These are phyloP conservation scores for Cranoglanis bouderius DNA, from an alignment of 2,113 vertebrate genomes.

Conservation along the genomic window DNA sequence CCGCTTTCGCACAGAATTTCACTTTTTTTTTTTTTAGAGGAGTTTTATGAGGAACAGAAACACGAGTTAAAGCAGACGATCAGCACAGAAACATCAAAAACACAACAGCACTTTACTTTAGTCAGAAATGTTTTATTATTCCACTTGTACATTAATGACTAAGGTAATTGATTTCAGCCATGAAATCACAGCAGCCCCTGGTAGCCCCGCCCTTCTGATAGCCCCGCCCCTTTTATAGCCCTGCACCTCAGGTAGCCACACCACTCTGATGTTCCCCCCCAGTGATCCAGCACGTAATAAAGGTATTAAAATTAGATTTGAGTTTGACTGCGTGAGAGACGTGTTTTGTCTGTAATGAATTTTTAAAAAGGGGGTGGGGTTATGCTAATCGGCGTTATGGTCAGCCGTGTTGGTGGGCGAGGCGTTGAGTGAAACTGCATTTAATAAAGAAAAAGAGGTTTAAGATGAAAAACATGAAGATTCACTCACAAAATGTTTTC, in stretches of 20 bases:
- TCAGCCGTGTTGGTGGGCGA: background rate
- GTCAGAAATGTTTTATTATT: background rate
- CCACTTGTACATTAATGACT: background rate
- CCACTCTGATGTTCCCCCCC: background rate
- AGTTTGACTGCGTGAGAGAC: background rate
- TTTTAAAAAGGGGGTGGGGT: background rate
- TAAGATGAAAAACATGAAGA: background rate
- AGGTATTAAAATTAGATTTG: background rate
- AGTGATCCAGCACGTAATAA: no score
- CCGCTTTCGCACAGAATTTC: background rate
- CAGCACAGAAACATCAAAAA: background rate
- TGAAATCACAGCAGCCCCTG: background rate
- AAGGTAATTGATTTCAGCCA: background rate
- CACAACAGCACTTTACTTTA: background rate
- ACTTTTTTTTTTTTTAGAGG: background rate
- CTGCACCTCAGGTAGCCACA: background rate
- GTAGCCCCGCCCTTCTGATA: background rate
- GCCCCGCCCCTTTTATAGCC: background rate
- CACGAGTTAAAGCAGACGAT: background rate
- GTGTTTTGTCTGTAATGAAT: background rate
- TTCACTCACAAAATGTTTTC: no score
- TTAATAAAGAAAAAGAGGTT: background rate
- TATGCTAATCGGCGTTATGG: background rate
- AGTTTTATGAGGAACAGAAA: background rate
- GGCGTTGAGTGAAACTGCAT: background rate